These are phyloP conservation scores for Tetragonula carbonaria DNA, from an alignment of 2,888 invertebrate genomes.

Conservation along the genomic window DNA sequence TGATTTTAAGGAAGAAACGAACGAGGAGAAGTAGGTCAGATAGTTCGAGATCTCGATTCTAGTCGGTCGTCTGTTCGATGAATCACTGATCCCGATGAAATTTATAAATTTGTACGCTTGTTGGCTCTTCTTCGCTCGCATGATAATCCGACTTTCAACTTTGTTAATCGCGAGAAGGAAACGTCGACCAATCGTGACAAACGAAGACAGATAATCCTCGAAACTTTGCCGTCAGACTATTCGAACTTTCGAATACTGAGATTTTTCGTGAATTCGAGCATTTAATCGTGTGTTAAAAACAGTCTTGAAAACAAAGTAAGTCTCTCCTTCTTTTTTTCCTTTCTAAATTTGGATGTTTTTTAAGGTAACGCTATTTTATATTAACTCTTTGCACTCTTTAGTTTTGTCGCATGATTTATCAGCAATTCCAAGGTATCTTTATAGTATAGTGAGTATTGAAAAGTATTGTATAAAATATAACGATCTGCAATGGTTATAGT, in stretches of 20 bases:
- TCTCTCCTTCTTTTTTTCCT: background rate
- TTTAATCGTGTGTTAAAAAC: background rate
- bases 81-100: slow-evolving; percentile 53
- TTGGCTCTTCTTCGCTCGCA: background rate
- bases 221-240: background rate
- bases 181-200: background rate
- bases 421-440: too few relatives aligned
- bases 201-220: background rate
- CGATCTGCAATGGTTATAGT: too few relatives aligned
- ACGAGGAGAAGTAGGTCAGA: slow-evolving; percentile 43
- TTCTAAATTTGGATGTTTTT: background rate
- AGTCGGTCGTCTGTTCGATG: slow-evolving; percentile 47
- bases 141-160: background rate
- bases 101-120: slow-evolving; percentile 35
- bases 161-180: background rate
- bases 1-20: background rate
- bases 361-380: background rate
- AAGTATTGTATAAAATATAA: too few relatives aligned
- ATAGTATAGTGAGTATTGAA: too few relatives aligned
- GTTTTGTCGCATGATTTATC: too few relatives aligned
- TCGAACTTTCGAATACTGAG: background rate
- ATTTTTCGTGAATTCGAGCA: background rate
- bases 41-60: slow-evolving; percentile 65
- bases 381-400: too few relatives aligned
- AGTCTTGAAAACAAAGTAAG: background rate